Base-by-base conservation (phyloP, 1,140 invertebrate genomes). In the Monochamus saltuarius region DNA sequence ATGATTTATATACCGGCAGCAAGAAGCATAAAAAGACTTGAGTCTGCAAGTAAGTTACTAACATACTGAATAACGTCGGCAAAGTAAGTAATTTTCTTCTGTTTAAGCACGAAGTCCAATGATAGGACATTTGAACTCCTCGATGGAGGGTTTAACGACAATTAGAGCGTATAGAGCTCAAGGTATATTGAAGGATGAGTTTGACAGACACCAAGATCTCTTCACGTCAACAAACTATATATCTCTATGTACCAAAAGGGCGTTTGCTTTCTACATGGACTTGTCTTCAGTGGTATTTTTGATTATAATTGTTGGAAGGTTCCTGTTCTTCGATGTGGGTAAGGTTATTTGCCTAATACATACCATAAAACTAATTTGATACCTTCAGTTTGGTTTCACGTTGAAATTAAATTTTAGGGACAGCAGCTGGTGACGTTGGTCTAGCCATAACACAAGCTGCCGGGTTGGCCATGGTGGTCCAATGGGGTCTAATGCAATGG, bases 111-210 rank as follows among this genome's bases (percentile, higher is more conserved):
- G 87, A 39, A 88, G 86, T 77, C 92, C 92, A 0, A 85, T 95
- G 14, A 93, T 91, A 77, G 87, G 89, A 7, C 92, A 97, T 73
- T 79, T 97, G 51, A 93, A 89, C 73, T 87, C 92, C 19, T 83
- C 85, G 1, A 65, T 89, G 0, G 82, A 86, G 72, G 88, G 88
- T 8, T 79, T 98, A 34, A 83, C 89, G 0, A 96, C 93, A 0
- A 94, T 98, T 52, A 81, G 95, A 59, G 91, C 94, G 0, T 94
- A 91, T 66, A 81, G 82, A 19, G 87, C 88, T 0, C 84, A 95
- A 74, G 80, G 86, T 62, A 85, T 88, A 56, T 82, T 96, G 4
- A 87, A 89, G 65, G 76, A 85, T 29, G 87, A 92, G 76, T 92
- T 92, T 67, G 89, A 92, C 68, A 86, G 83, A 62, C 85, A 88